These are phyloP conservation scores for Acleris holmiana DNA, from an alignment of 2,888 invertebrate species.

Conservation along the genomic window DNA sequence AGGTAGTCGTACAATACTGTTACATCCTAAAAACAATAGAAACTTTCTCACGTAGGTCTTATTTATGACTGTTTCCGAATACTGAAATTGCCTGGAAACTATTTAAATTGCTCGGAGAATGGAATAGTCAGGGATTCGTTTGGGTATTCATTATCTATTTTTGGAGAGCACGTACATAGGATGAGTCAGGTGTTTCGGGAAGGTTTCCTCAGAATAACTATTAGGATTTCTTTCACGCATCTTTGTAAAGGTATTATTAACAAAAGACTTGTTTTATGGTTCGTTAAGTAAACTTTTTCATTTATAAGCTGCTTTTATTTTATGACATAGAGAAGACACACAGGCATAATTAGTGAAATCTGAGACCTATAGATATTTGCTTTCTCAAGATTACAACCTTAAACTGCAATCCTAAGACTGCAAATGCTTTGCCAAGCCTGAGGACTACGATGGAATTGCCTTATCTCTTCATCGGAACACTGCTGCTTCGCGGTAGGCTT, in stretches of 20 bases:
- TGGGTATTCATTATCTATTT: conserved; percentile 17
- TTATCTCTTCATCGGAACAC: no score
- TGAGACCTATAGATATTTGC: no score
- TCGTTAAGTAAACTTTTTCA: no score
- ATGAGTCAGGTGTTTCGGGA: conserved; percentile 2
- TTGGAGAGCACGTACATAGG: background rate
- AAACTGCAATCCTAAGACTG: no score
- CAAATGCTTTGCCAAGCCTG: no score
- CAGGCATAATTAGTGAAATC: no score
- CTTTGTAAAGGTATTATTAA: background rate
- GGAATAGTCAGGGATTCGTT: conserved; percentile 3
- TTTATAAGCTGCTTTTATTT: no score
- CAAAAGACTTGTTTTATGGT: no score
- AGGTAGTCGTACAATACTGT: conserved; percentile 4
- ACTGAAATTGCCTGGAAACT: conserved; percentile 18
- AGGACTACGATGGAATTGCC: no score
- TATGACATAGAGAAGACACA: no score
- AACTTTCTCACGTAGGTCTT: conserved; percentile 17
- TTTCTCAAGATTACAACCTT: no score
- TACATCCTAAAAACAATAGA: conserved; percentile 7
- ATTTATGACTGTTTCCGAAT: conserved; percentile 20
- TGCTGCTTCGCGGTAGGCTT: no score
- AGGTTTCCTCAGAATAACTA: background rate
- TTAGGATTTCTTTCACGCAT: background rate
- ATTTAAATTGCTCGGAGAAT: conserved; percentile 10